These are phyloP conservation scores for Tiliqua scincoides DNA, from an alignment of 2,113 vertebrate genomes.

Conservation along the genomic window DNA sequence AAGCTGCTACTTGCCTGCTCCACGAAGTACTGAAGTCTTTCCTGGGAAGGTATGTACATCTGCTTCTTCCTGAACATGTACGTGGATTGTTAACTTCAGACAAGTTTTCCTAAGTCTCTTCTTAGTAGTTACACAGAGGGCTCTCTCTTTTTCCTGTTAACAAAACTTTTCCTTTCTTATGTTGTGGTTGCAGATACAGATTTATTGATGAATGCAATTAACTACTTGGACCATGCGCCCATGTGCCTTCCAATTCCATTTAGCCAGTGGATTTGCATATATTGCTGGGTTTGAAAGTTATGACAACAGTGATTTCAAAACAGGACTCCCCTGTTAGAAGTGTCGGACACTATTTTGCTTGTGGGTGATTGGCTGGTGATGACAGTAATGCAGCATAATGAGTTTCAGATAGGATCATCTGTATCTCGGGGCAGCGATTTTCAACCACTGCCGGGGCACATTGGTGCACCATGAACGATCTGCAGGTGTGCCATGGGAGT, in stretches of 20 bases:
- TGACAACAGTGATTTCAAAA: background rate
- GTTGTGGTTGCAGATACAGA: background rate
- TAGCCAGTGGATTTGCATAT: no score
- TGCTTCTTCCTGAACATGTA: constrained; percentile 4
- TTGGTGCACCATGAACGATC: no score
- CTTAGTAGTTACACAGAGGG: background rate
- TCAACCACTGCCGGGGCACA: no score
- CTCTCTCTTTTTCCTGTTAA: background rate
- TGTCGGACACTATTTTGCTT: background rate
- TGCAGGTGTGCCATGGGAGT: no score
- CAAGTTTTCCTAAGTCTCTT: background rate
- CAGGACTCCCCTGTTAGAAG: background rate
- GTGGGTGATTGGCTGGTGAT: background rate
- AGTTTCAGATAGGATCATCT: background rate
- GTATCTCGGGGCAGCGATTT: no score
- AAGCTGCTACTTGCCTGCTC: constrained; percentile 18
- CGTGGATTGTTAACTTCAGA: background rate
- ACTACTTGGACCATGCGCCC: background rate
- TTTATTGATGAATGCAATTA: background rate
- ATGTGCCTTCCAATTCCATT: background rate
- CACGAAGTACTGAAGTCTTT: constrained; percentile 2
- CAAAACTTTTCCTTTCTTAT: background rate
- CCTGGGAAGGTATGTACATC: constrained; percentile 57
- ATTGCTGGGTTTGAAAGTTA: background rate
- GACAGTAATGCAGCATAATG: background rate